Evolutionary conservation across 2,888 invertebrate species (phyloP).

Genomic region (Luperina nickerlii): DNA sequence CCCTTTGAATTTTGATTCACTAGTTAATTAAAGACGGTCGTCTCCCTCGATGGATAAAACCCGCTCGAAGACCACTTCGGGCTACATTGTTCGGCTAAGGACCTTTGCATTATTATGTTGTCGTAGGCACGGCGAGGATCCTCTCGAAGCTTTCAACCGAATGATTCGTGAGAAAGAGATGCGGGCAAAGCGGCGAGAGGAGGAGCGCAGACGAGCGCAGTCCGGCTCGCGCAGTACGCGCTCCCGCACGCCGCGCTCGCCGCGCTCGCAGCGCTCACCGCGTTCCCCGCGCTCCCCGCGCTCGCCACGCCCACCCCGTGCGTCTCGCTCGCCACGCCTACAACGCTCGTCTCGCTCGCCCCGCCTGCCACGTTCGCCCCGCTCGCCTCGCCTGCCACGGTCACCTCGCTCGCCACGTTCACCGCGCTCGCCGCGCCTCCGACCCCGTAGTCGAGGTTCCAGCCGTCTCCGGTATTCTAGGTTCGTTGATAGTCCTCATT

Average conservation of each 20-base stretch:
- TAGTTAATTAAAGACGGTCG: constrained; percentile 54
- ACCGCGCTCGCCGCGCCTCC: constrained; percentile 71
- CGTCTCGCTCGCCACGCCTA: constrained; percentile 71
- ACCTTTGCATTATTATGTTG: constrained; percentile 71
- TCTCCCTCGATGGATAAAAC: constrained; percentile 65
- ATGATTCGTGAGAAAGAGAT: constrained; percentile 96
- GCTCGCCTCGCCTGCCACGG: constrained; percentile 71
- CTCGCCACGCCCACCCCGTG: constrained; percentile 63
- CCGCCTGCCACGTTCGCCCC: constrained; percentile 72
- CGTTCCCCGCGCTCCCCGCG: constrained; percentile 66
- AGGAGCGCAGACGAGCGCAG: constrained; percentile 90
- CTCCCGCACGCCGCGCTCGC: constrained; percentile 83
- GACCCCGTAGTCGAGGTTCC: constrained; percentile 80
- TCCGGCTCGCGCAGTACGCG: constrained; percentile 83
- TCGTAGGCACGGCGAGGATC: constrained; percentile 94
- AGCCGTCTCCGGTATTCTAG: constrained; percentile 85
- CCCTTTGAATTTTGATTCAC: constrained; percentile 34
- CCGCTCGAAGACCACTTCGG: constrained; percentile 25
- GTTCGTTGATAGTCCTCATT: constrained; percentile 75
- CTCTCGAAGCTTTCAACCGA: constrained; percentile 96
- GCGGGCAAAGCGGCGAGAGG: constrained; percentile 91
- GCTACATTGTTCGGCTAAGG: constrained; percentile 50
- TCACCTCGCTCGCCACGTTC: constrained; percentile 64
- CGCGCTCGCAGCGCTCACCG: constrained; percentile 74
- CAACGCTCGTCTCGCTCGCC: constrained; percentile 73